Evolutionary conservation across 2,113 vertebrate genomes (phyloP).

Genomic region (Candoia aspera): DNA sequence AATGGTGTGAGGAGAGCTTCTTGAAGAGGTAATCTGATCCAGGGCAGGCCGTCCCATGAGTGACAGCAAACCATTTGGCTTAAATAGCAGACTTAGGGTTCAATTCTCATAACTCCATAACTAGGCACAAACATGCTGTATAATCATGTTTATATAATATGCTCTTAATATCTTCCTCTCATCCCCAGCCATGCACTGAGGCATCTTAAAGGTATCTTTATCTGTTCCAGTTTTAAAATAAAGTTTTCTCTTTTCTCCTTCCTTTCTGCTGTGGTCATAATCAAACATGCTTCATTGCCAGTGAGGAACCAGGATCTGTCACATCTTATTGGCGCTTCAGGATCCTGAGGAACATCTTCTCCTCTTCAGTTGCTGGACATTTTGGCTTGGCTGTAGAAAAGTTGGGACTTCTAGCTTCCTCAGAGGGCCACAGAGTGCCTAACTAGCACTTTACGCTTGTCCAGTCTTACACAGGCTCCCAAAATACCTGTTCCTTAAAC

Average conservation of each 20-base stretch:
- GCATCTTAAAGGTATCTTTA: neutral
- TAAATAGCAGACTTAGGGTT: neutral
- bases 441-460: neutral
- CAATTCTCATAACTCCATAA: too few relatives aligned
- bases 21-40: neutral
- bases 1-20: too few relatives aligned
- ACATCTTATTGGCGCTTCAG: neutral
- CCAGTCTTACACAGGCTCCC: neutral
- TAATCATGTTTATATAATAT: too few relatives aligned
- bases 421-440: neutral
- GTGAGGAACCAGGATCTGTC: neutral
- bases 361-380: neutral
- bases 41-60: neutral
- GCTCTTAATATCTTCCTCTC: too few relatives aligned
- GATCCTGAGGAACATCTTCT: neutral
- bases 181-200: too few relatives aligned
- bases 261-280: neutral
- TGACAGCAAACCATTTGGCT: neutral
- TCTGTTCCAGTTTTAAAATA: neutral
- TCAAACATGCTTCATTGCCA: neutral
- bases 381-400: neutral
- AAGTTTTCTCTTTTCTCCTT: neutral
- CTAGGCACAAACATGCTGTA: too few relatives aligned
- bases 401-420: neutral
- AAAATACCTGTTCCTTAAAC: neutral